Conservation (phyloP, 2,888 invertebrate genomes). For the Phaonia tiefii region DNA sequence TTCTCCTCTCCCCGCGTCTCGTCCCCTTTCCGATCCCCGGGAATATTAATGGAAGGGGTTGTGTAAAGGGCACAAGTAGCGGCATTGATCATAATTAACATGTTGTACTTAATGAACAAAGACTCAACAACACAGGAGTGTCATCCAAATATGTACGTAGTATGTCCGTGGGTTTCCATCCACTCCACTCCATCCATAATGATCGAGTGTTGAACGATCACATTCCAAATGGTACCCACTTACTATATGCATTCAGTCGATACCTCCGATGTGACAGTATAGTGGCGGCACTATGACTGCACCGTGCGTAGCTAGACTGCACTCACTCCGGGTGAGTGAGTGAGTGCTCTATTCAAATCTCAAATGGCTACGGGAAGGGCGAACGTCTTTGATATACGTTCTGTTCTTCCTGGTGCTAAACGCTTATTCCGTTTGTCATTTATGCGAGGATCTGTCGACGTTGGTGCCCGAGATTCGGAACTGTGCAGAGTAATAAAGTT, state of each 20-base stretch:
- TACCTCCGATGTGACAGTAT: neutral
- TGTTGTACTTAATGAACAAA: conserved; percentile 29
- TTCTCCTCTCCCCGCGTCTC: conserved; percentile 5
- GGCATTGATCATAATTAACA: conserved; percentile 73
- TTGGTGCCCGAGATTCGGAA: neutral
- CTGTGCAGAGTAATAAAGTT: conserved; percentile 72
- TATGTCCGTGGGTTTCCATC: conserved; percentile 7
- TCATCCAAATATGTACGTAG: conserved; percentile 34
- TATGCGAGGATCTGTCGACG: neutral
- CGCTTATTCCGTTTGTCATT: conserved; percentile 23
- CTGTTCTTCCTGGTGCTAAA: conserved; percentile 20
- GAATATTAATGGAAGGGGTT: conserved; percentile 77
- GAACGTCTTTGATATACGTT: conserved; percentile 7
- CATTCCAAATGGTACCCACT: conserved; percentile 47
- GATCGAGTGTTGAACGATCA: conserved; percentile 64
- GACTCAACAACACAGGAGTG: conserved; percentile 25
- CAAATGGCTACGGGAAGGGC: neutral
- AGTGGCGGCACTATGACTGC: conserved; percentile 21
- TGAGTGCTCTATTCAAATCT: conserved; percentile 6
- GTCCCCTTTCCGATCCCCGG: conserved; percentile 30
- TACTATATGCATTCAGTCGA: conserved; percentile 10
- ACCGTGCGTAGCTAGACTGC: neutral
- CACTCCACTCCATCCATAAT: neutral
- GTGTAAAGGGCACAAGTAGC: conserved; percentile 71
- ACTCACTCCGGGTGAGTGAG: no score